Evolutionary conservation across 2,113 vertebrate species (phyloP).

Genomic region (Vulpes ferrilata): DNA sequence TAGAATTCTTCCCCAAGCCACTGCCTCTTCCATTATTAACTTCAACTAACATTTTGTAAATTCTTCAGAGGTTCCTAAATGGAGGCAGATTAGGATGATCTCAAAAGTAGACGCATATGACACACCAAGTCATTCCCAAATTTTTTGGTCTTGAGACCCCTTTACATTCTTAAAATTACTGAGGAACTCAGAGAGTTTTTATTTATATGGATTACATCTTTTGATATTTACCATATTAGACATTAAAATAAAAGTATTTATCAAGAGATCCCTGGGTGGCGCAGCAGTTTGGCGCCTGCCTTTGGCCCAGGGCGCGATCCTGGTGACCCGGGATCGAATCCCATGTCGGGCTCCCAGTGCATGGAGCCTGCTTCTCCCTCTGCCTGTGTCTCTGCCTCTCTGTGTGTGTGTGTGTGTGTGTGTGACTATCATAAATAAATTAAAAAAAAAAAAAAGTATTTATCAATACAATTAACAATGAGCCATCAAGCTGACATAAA

Average conservation of each 20-base stretch:
- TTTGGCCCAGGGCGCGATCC: no score
- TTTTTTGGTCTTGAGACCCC: neutral
- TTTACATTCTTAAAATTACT: constrained; percentile 18
- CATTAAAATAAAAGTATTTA: neutral
- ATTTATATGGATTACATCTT: neutral
- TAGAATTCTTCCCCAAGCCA: neutral
- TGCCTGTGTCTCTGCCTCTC: no score
- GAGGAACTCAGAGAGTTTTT: neutral
- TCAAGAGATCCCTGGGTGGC: no score
- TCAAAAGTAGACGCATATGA: neutral
- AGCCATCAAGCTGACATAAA: neutral
- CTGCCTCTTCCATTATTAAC: neutral
- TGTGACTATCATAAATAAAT: no score
- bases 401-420: no score
- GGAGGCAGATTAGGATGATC: neutral
- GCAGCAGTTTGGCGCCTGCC: no score
- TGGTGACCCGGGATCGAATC: no score
- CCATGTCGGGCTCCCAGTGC: no score
- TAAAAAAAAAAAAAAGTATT: neutral
- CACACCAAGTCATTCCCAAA: neutral
- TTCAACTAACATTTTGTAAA: neutral
- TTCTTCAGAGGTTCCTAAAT: neutral
- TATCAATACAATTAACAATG: neutral
- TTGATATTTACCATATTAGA: neutral
- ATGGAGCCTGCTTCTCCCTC: no score